Evolutionary conservation across 2,888 invertebrate species (phyloP).

Genomic region (Drosophila incognita): DNA sequence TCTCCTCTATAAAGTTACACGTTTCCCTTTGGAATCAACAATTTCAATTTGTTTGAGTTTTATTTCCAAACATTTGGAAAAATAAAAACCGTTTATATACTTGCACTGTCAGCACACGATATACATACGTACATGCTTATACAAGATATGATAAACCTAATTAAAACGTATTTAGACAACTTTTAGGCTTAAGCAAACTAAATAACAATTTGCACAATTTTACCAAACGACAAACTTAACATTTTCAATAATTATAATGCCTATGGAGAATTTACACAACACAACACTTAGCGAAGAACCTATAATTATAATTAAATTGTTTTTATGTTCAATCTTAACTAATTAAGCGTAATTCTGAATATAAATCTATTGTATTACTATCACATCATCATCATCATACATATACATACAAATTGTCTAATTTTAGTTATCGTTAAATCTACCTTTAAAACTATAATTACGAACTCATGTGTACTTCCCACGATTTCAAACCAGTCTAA

Average conservation of each 20-base stretch:
- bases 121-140: constrained; percentile 33
- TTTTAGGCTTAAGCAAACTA: constrained; percentile 57
- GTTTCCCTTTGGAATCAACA: not conserved
- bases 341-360: constrained; percentile 9
- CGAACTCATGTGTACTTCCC: constrained; percentile 52
- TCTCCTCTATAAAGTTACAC: not conserved
- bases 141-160: constrained; percentile 1
- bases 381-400: not conserved
- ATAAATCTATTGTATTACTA: constrained; percentile 14
- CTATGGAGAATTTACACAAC: constrained; percentile 58
- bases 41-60: not conserved
- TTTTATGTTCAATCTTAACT: constrained; percentile 32
- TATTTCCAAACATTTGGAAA: not conserved
- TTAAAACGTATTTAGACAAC: constrained; percentile 45
- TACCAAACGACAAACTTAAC: constrained; percentile 57
- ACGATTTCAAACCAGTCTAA: constrained; percentile 66
- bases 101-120: constrained; percentile 38
- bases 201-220: constrained; percentile 73
- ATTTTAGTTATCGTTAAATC: constrained; percentile 27
- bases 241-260: constrained; percentile 69
- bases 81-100: not conserved
- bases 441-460: constrained; percentile 28
- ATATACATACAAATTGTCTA: constrained; percentile 1
- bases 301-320: constrained; percentile 30
- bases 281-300: constrained; percentile 51